Conservation (phyloP, 2,113 vertebrate genomes). For the Neopipo cinnamomea region DNA sequence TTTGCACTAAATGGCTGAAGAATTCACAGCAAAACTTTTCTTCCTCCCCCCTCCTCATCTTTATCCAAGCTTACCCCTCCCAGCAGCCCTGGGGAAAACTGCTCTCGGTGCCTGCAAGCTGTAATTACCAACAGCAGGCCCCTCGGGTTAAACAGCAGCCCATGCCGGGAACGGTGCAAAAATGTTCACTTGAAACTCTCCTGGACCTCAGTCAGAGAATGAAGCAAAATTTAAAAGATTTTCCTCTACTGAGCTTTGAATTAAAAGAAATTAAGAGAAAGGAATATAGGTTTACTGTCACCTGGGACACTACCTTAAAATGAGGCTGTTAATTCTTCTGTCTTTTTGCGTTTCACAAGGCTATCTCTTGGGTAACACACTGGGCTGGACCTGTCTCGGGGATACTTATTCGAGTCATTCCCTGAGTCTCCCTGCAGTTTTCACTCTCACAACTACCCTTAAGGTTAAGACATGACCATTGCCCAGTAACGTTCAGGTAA, state of each 20-base stretch:
- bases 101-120: slow-evolving; percentile 49
- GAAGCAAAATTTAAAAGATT: neutral
- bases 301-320: neutral
- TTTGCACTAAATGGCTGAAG: slow-evolving; percentile 88
- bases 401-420: neutral
- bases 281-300: neutral
- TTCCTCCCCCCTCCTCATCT: slow-evolving; percentile 30
- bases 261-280: neutral
- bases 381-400: neutral
- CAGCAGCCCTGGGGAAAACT: slow-evolving; percentile 47
- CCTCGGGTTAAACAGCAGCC: slow-evolving; percentile 73
- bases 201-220: neutral
- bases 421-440: neutral
- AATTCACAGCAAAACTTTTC: slow-evolving; percentile 82
- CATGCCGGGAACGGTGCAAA: neutral
- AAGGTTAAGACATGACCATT: neutral
- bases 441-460: neutral
- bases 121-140: slow-evolving; percentile 67
- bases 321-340: slow-evolving; percentile 15
- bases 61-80: slow-evolving; percentile 61
- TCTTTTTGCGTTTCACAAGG: slow-evolving; percentile 30
- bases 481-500: neutral
- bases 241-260: neutral
- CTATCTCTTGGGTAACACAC: neutral
- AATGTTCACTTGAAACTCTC: neutral